These are phyloP conservation scores for Natator depressus DNA, from an alignment of 2,113 vertebrate genomes.

Conservation along the genomic window DNA sequence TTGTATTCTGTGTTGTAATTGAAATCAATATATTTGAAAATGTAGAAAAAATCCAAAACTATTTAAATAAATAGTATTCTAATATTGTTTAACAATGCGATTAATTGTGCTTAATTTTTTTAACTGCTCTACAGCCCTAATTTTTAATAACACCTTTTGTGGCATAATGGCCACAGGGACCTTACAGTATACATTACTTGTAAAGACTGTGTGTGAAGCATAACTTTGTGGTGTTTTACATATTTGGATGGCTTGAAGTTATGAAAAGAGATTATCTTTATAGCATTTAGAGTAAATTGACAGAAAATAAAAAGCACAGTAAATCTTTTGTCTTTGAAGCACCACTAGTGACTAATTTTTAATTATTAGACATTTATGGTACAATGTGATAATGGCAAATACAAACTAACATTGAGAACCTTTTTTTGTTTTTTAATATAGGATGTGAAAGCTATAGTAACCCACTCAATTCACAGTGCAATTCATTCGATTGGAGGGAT, in stretches of 20 bases:
- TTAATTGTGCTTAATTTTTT: not conserved
- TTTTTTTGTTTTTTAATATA: slow-evolving; percentile 66
- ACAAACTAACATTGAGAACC: not conserved
- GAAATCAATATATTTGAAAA: too few relatives aligned
- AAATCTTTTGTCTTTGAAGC: not conserved
- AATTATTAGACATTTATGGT: not conserved
- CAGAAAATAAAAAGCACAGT: not conserved
- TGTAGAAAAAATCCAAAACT: too few relatives aligned
- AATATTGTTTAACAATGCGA: not conserved
- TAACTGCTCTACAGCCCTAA: too few relatives aligned
- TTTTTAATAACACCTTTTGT: not conserved
- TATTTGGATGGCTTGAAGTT: not conserved
- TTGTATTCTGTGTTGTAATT: too few relatives aligned
- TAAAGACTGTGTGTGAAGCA: not conserved
- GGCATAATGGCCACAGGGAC: not conserved
- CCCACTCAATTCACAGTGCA: slow-evolving; percentile 96
- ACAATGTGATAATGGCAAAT: not conserved
- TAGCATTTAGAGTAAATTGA: not conserved
- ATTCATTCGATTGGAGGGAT: slow-evolving; percentile 97
- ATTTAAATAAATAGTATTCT: too few relatives aligned
- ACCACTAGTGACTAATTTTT: not conserved
- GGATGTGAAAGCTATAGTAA: slow-evolving; percentile 97
- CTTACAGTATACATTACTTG: not conserved
- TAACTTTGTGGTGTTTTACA: not conserved
- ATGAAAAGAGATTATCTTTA: not conserved